Percentiles rank a stretch among this genome's conserved stretches.
Evolutionary conservation across 2,888 invertebrate genomes (phyloP).

Genomic region (Synanthedon myopaeformis): DNA sequence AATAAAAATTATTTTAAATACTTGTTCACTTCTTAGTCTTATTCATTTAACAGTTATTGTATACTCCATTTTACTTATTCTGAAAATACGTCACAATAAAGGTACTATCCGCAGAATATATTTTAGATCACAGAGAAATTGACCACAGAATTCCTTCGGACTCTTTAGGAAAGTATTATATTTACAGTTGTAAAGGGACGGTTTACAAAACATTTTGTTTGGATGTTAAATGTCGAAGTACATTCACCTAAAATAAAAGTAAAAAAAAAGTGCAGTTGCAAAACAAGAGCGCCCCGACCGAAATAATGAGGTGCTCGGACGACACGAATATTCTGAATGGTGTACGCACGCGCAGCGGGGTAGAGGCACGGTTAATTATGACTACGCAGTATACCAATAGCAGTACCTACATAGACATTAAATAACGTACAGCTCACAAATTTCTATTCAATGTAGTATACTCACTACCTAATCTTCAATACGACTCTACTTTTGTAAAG

Average conservation of each 20-base stretch:
- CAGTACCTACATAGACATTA: no score
- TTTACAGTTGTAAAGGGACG: no score
- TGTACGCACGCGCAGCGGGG: constrained; percentile 14
- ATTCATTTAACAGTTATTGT: no score
- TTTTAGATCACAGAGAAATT: no score
- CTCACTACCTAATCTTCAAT: background rate
- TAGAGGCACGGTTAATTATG: background rate
- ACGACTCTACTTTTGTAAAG: no score
- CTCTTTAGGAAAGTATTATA: no score
- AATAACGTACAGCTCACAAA: background rate
- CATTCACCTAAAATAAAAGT: background rate
- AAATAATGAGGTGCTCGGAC: constrained; percentile 50
- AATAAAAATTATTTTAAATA: no score
- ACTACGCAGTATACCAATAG: background rate
- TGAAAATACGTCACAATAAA: no score
- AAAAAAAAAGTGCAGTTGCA: constrained; percentile 4
- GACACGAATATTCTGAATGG: constrained; percentile 26
- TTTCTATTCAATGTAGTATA: background rate
- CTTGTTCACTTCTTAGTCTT: no score
- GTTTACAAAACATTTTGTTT: background rate
- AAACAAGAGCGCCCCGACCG: constrained; percentile 58
- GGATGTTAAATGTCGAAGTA: background rate
- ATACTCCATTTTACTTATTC: no score
- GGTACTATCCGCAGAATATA: no score
- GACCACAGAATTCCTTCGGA: no score